phyloP scores from a whole-genome alignment of 35 echinoderm and acorn worm genomes.

The Ophiothrix spiculata region DNA sequence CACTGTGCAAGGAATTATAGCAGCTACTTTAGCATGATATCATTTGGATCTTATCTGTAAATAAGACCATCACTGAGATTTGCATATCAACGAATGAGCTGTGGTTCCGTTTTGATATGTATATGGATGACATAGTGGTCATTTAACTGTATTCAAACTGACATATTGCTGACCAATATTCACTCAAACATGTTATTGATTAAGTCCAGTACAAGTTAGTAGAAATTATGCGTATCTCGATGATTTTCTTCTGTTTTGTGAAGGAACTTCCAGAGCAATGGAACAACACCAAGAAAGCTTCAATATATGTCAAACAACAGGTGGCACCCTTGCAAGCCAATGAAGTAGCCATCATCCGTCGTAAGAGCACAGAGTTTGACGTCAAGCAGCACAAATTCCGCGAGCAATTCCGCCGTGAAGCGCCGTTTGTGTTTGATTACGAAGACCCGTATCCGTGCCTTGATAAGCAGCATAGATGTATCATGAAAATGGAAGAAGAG shows the following conservation, averaged over 20 bases:
- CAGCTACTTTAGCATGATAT: no score
- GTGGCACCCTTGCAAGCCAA: slow-evolving; percentile 97
- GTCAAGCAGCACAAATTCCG: slow-evolving; percentile 97
- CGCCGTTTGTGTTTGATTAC: slow-evolving; percentile 82
- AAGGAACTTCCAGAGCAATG: slow-evolving; percentile 97
- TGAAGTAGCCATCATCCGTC: slow-evolving; percentile 95
- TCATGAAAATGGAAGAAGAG: slow-evolving; percentile 76
- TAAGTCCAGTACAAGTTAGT: no score
- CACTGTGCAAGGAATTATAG: no score
- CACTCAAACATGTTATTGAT: no score
- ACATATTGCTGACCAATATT: no score
- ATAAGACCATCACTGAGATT: no score
- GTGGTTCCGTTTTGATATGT: no score
- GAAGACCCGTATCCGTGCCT: slow-evolving; percentile 69
- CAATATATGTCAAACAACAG: slow-evolving; percentile 96
- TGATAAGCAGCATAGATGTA: slow-evolving; percentile 63
- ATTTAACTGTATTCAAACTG: no score
- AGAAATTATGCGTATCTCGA: no score
- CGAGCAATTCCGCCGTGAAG: slow-evolving; percentile 87
- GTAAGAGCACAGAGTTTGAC: slow-evolving; percentile 94
- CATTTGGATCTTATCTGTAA: no score
- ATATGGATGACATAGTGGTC: no score
- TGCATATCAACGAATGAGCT: no score
- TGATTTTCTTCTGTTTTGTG: neutral
- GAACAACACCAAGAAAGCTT: slow-evolving; percentile 99